Base-by-base conservation (phyloP, 1,140 invertebrate genomes). In the Coptotermes formosanus region DNA sequence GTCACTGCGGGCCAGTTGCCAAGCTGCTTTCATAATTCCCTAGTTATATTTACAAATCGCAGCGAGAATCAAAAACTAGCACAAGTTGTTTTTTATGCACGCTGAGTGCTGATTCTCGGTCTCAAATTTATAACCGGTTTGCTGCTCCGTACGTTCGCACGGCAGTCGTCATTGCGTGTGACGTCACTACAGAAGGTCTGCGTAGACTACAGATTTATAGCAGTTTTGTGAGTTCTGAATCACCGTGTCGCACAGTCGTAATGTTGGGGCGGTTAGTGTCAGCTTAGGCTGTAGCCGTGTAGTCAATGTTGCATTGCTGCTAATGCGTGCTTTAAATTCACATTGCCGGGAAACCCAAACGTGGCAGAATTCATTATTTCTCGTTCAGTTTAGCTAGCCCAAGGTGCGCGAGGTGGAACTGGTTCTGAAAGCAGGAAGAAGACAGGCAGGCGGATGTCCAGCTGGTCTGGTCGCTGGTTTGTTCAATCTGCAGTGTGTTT, bases 401-500 rank as follows among this genome's bases (percentile, higher is more conserved):
- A 3, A 75, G 64, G 6, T 30, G 25, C n/a, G 25, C 25, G 16
- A 14, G 64, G 30, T 30, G 64, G 30, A 75, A 75, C 64, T 30
- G 64, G 64, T 75, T 75, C 16, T 75, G 64, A 75, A 75, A 75
- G 64, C 30, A 75, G 64, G 64, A 75, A 75, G 64, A 25, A 75
- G n/a, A 30, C 64, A 30, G 64, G 4, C 16, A 3, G 45, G 12
- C 45, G 12, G 45, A 48, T 6, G 12, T 16, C 52, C 52, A 19
- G 19, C 52, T 55, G 19, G 52, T 1, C 14, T 19, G 52, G 52
- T 55, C 0, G 19, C 3, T 21, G 1, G 14, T 55, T 55, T 75
- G 64, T 30, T 75, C 12, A 64, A 19, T 64, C 59, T 64, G 21
- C 19, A 64, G 21, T 64, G 52, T 69, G 64, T n/a, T 75, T 30